These are phyloP conservation scores for Rhincodon typus DNA, from an alignment of 2,797 vertebrate species.

Conservation along the genomic window DNA sequence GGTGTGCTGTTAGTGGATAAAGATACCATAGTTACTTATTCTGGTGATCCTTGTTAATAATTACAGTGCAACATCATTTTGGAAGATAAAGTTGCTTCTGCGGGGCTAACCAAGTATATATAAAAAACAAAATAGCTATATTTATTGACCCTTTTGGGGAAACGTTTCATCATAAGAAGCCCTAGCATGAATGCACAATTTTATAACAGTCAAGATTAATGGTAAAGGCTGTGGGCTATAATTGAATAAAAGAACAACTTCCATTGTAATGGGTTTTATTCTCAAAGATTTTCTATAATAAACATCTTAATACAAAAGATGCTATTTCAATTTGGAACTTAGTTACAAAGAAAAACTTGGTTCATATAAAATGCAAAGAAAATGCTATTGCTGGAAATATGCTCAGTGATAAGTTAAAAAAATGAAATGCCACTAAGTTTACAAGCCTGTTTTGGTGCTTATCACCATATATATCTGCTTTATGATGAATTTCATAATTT, in stretches of 20 bases:
- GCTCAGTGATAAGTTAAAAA: conserved; percentile 31
- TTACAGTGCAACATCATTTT: conserved; percentile 6
- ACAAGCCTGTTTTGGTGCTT: conserved; percentile 44
- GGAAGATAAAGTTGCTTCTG: neutral
- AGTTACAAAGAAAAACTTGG: neutral
- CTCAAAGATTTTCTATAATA: neutral
- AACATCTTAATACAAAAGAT: conserved; percentile 50
- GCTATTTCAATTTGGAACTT: conserved; percentile 60
- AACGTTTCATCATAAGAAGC: neutral
- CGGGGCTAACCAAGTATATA: neutral
- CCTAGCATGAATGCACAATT: neutral
- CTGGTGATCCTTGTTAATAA: neutral
- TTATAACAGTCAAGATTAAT: conserved; percentile 41
- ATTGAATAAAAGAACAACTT: conserved; percentile 47
- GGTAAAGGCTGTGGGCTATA: conserved; percentile 48
- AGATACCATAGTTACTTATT: neutral
- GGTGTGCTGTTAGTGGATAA: neutral
- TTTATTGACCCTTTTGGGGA: conserved; percentile 1
- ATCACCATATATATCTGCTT: conserved; percentile 46
- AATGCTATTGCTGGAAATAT: conserved; percentile 44
- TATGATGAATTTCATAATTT: conserved; percentile 46
- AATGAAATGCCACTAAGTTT: conserved; percentile 54
- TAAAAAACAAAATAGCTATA: neutral
- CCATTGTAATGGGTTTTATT: conserved; percentile 48
- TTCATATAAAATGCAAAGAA: conserved; percentile 29